Conservation (phyloP, 2,113 vertebrate genomes). For the Cichladusa arquata region DNA sequence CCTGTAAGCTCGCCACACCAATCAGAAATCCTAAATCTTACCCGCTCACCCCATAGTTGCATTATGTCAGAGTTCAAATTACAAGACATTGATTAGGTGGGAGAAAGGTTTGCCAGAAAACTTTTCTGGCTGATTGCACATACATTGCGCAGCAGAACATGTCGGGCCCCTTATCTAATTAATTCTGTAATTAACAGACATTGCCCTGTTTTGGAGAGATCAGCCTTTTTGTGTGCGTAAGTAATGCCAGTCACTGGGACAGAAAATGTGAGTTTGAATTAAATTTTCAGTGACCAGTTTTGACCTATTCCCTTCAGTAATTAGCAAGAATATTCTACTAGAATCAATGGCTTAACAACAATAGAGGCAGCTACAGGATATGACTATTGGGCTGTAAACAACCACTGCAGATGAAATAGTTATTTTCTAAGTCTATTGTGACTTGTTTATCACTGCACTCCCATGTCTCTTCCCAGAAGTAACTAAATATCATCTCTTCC, state of each 20-base stretch:
- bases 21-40: neutral
- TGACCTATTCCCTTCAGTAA: neutral
- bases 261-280: neutral
- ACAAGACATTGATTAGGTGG: neutral
- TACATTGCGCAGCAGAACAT: neutral
- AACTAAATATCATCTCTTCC: neutral
- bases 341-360: neutral
- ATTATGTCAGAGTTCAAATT: neutral
- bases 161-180: constrained; percentile 13
- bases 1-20: neutral
- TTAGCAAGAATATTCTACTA: neutral
- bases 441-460: neutral
- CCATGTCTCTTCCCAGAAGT: neutral
- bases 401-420: neutral
- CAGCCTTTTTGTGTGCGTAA: neutral
- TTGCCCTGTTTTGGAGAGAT: constrained; percentile 2
- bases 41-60: neutral
- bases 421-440: neutral
- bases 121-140: constrained; percentile 9
- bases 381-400: neutral
- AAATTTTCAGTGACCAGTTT: neutral
- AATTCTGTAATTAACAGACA: constrained; percentile 44
- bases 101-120: constrained; percentile 30
- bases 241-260: neutral
- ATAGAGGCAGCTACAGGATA: neutral